These are phyloP conservation scores for Pinctada fucata DNA, from an alignment of 2,888 invertebrate genomes.

Conservation along the genomic window DNA sequence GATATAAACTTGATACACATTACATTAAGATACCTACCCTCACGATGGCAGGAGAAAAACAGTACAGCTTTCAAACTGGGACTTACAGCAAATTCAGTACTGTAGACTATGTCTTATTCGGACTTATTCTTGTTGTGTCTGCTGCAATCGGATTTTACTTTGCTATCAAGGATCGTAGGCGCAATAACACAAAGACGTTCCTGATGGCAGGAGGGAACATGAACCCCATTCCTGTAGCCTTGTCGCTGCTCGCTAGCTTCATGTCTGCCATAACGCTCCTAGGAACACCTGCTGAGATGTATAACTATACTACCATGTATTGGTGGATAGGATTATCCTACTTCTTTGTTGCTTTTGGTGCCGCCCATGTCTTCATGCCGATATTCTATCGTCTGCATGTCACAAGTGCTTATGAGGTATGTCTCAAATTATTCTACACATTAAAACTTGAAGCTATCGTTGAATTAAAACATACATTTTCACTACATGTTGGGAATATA, in stretches of 20 bases:
- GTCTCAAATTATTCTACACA: constrained; percentile 13
- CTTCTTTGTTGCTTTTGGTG: constrained; percentile 69
- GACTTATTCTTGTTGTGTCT: constrained; percentile 63
- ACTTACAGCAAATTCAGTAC: constrained; percentile 52
- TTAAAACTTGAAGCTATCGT: background rate
- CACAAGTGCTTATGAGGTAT: constrained; percentile 71
- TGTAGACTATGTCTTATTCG: constrained; percentile 72
- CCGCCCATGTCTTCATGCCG: constrained; percentile 69
- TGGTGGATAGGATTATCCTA: constrained; percentile 70
- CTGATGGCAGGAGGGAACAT: constrained; percentile 73
- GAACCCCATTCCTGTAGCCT: constrained; percentile 71
- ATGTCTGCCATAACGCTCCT: constrained; percentile 76
- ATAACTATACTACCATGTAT: constrained; percentile 74
- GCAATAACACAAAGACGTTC: constrained; percentile 66
- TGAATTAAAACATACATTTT: too few relatives aligned
- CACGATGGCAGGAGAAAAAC: constrained; percentile 19
- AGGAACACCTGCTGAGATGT: constrained; percentile 74
- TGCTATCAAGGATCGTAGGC: constrained; percentile 67
- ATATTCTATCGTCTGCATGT: constrained; percentile 66
- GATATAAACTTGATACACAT: too few relatives aligned
- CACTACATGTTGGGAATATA: too few relatives aligned
- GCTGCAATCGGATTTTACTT: constrained; percentile 71
- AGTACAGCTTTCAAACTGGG: constrained; percentile 63
- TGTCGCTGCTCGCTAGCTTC: constrained; percentile 75
- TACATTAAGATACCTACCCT: too few relatives aligned